Percentiles rank a stretch among this genome's conserved stretches.
phyloP scores from a whole-genome alignment of 2,113 vertebrate species.

The Orcinus orca region DNA sequence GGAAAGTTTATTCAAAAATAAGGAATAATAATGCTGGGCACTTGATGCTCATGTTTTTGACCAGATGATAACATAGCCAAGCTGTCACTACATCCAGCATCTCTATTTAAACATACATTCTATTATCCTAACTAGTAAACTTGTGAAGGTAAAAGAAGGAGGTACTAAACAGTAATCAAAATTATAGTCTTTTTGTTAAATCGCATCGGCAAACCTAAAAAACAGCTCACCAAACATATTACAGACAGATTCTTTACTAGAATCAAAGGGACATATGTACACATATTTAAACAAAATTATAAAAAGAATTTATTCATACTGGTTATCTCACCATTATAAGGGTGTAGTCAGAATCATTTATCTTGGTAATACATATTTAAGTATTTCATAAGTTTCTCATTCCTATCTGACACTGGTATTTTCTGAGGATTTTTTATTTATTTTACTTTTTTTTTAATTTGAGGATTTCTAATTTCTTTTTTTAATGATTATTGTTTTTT shows the following conservation, averaged over 20 bases:
- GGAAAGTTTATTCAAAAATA: background rate
- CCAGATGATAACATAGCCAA: background rate
- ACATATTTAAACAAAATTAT: background rate
- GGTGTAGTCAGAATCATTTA: background rate
- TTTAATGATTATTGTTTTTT: too few species aligned
- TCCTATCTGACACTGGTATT: background rate
- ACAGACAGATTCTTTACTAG: background rate
- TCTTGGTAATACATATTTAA: background rate
- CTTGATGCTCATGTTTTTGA: background rate
- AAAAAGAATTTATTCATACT: background rate
- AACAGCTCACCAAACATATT: background rate
- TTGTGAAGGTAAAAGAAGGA: background rate
- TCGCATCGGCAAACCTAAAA: background rate
- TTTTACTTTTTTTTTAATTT: too few species aligned
- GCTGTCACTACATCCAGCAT: background rate
- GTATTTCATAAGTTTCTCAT: background rate
- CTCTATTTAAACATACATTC: background rate
- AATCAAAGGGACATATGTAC: background rate
- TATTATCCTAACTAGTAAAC: background rate
- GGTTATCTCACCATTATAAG: background rate
- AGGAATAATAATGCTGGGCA: background rate
- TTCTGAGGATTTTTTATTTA: background rate
- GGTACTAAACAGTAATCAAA: background rate
- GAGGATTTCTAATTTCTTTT: too few species aligned
- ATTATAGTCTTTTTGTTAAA: background rate